Base-by-base conservation (phyloP, 2,797 vertebrate species). In the Mustela erminea region DNA sequence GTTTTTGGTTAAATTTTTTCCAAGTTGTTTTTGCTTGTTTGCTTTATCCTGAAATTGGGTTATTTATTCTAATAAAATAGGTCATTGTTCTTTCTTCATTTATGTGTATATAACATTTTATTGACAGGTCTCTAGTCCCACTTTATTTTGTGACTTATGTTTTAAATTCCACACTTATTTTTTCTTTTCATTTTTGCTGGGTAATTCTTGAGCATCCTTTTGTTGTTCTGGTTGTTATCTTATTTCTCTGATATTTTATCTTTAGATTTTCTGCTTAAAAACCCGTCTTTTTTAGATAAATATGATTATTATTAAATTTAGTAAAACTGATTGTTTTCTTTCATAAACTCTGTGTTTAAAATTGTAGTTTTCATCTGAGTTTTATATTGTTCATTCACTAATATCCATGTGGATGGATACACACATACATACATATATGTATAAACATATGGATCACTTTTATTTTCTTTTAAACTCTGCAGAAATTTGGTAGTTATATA, bases 401-500 rank as follows among this genome's bases (percentile, higher is more conserved):
- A 35, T 75, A 3, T 29, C 43, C 38, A 4, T 49, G 29, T 95
- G 12, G 27, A 81, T 81, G 12, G 9, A 78, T 25, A 43, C 58
- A 92, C 54, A 66, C 32, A 27, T 12, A 62, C 14, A 64, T 52
- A 70, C 3, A 60, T 1, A 43, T n/a, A 84, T 4, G 7, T 21
- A 43, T 4, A 25, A 14, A 74, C 60, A 80, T 43, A 52, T 13
- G 23, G n/a, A 58, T 27, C 13, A 52, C 72, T 90, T 90, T 85
- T 49, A 87, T 49, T 94, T 94, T 84, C 18, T 86, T 46, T 82
- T 52, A 62, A 86, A 88, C 46, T 60, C 35, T 21, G 18, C 29
- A 83, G 56, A 38, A 97, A 90, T 64, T 81, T 87, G 15, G 11
- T 75, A 95, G 80, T 41, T 96, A 46, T 25, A 68, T 62, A 83